phyloP scores from a whole-genome alignment of 2,797 vertebrate genomes.

The Poeciliopsis presidionis region DNA sequence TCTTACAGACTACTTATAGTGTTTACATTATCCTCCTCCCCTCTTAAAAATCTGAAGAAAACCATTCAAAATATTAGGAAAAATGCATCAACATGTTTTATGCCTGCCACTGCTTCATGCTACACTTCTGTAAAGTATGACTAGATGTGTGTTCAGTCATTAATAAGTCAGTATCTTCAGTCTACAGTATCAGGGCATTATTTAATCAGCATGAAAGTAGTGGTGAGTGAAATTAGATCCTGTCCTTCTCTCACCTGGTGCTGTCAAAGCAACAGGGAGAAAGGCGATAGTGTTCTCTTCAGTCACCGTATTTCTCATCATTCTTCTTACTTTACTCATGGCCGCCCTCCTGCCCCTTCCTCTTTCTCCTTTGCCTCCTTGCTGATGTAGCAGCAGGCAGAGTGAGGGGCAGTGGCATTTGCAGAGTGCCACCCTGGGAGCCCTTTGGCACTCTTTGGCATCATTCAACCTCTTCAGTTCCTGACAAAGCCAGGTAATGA shows the following conservation, averaged over 20 bases:
- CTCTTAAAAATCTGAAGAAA: not conserved
- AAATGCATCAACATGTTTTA: not conserved
- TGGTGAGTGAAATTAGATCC: slow-evolving; percentile 62
- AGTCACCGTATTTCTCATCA: slow-evolving; percentile 26
- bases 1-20: not conserved
- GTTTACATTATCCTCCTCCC: not conserved
- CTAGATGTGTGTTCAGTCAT: slow-evolving; percentile 60
- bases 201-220: slow-evolving; percentile 55
- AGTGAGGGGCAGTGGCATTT: slow-evolving; percentile 53
- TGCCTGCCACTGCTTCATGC: not conserved
- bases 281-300: slow-evolving; percentile 42
- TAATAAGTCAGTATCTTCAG: slow-evolving; percentile 67
- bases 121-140: slow-evolving; percentile 23
- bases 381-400: slow-evolving; percentile 33
- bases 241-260: slow-evolving; percentile 18
- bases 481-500: slow-evolving; percentile 56
- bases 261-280: slow-evolving; percentile 57
- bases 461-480: slow-evolving; percentile 48
- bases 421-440: slow-evolving; percentile 56
- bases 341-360: not conserved
- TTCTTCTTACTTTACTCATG: slow-evolving; percentile 17
- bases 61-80: not conserved
- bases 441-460: slow-evolving; percentile 36
- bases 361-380: slow-evolving; percentile 19
- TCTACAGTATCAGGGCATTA: slow-evolving; percentile 57